Evolutionary conservation across 92 coral and sea anemone species (phyloP), one percentile per base, ranked within the genome.

Genomic region (Umimayanthus chanpuru): DNA sequence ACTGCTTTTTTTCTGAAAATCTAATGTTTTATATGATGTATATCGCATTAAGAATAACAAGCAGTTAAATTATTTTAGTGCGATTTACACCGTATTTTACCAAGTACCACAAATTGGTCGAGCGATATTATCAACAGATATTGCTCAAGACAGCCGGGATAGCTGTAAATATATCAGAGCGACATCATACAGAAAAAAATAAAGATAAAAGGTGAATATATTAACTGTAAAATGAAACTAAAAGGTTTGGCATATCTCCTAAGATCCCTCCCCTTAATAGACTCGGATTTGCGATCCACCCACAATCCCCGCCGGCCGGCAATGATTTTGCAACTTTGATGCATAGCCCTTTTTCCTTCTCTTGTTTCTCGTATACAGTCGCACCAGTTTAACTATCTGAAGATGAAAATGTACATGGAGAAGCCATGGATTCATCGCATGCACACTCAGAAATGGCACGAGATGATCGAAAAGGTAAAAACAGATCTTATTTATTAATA

Each of bases 391-490:
- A 20, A 39, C 25, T 83, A 68, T 43, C 8, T 83, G 87, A 83
- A 83, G 66, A 83, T 0, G 64, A 83, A 83, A 36, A 26, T 83
- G 78, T 68, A 83, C 47, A 25, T 26, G 11, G 55, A 30, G 44
- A 43, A 15, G 12, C 39, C 78, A 44, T 83, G 78, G 78, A 70
- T 39, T 16, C 78, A 47, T 21, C 74, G 67, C 67, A 47, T 36
- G 70, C 41, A 53, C 70, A 56, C 72, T 38, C 12, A 61, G 25
- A 15, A 36, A 18, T 36, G 47, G 49, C 36, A n/a, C 53, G 44
- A 68, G 26, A 43, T 44, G 64, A 83, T 41, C 0, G 15, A 16
- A 25, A 70, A 68, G 87, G 87, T 83, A 50, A 50, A 50, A 18
- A 20, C 11, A 38, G 30, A 4, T 29, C 16, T 9, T 30, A 39